These are phyloP conservation scores for Stigmatopora nigra DNA, from an alignment of 2,113 vertebrate genomes.

Conservation along the genomic window DNA sequence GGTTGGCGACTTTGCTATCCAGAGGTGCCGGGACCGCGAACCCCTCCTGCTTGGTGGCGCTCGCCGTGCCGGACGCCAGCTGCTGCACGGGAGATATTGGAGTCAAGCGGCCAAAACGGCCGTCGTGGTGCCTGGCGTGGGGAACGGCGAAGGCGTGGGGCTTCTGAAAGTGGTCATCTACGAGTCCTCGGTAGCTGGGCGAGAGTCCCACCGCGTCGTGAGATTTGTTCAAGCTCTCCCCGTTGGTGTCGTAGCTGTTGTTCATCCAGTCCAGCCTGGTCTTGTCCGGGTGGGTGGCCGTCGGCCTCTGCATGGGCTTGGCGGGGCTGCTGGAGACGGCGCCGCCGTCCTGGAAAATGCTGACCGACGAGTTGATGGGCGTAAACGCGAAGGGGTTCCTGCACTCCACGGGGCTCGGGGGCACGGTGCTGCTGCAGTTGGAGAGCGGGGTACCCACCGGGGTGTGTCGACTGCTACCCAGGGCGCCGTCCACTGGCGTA, in stretches of 20 bases:
- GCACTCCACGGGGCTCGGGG: conserved; percentile 95
- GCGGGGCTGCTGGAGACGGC: conserved; percentile 90
- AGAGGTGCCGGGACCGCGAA: conserved; percentile 95
- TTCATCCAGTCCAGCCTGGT: conserved; percentile 98
- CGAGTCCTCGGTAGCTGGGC: conserved; percentile 87
- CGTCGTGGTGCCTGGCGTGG: conserved; percentile 80
- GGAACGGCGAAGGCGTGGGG: conserved; percentile 95
- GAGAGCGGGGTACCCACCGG: conserved; percentile 92
- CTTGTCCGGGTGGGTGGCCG: conserved; percentile 95
- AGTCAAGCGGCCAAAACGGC: conserved; percentile 86
- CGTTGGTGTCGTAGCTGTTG: conserved; percentile 76
- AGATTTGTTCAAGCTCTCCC: conserved; percentile 66
- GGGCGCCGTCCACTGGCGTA: conserved; percentile 86
- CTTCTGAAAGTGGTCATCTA: conserved; percentile 95
- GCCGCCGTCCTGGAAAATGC: conserved; percentile 87
- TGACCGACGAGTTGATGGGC: conserved; percentile 89
- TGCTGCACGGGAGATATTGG: conserved; percentile 92
- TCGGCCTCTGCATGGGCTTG: conserved; percentile 97
- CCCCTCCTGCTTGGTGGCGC: conserved; percentile 82
- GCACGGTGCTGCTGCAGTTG: conserved; percentile 92
- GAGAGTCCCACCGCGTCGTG: conserved; percentile 78
- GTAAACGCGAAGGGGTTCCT: conserved; percentile 96
- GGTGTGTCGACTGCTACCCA: conserved; percentile 90
- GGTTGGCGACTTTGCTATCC: conserved; percentile 78
- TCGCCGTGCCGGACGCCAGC: conserved; percentile 75